Evolutionary conservation across 2,797 vertebrate species (phyloP).

Genomic region (Artibeus jamaicensis): DNA sequence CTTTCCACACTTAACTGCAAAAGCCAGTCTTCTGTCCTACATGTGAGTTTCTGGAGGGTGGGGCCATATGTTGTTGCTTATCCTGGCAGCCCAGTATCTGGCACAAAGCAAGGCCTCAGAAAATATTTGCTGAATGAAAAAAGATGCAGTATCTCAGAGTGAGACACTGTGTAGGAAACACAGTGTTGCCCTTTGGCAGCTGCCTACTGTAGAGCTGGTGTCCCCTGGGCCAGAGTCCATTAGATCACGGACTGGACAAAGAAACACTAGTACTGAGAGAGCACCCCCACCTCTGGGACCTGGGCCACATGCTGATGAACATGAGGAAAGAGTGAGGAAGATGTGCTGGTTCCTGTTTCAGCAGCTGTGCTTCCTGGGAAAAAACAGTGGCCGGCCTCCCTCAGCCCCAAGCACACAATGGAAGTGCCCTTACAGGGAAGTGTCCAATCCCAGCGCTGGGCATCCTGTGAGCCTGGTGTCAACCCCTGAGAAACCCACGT

Average conservation of each 20-base stretch:
- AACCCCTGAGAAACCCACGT: background rate
- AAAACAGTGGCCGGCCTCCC: background rate
- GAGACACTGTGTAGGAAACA: background rate
- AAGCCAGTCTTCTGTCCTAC: constrained; percentile 9
- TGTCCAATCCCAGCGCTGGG: background rate
- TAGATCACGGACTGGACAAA: background rate
- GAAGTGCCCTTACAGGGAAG: background rate
- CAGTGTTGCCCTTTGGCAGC: background rate
- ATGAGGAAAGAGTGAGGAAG: background rate
- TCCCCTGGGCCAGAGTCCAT: background rate
- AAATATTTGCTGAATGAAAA: constrained; percentile 6
- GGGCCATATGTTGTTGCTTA: background rate
- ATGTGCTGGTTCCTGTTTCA: background rate
- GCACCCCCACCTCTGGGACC: background rate
- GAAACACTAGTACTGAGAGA: background rate
- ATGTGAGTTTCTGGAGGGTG: background rate
- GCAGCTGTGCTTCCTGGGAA: background rate
- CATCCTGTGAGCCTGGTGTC: background rate
- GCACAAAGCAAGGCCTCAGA: constrained; percentile 5
- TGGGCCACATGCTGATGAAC: background rate
- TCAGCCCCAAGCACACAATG: background rate
- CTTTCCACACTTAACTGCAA: background rate
- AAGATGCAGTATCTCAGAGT: background rate
- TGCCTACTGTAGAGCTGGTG: background rate
- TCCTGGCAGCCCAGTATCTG: background rate